phyloP scores from a whole-genome alignment of 2,113 vertebrate species.

The Telmatochromis sp. region DNA sequence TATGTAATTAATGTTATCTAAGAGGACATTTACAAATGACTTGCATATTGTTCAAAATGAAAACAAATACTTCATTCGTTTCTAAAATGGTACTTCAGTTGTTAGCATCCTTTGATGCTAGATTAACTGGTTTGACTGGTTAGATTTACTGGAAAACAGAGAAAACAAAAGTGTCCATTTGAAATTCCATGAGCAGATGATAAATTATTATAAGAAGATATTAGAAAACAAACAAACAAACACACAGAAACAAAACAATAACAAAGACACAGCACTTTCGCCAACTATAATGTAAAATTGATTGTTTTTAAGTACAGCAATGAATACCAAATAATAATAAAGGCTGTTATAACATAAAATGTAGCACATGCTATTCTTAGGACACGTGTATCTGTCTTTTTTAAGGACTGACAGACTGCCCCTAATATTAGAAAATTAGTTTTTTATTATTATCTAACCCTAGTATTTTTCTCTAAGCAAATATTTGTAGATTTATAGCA shows the following conservation, averaged over 20 bases:
- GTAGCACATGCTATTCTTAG: background rate
- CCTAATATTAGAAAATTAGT: background rate
- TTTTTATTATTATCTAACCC: background rate
- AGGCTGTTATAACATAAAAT: background rate
- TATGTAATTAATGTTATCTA: background rate
- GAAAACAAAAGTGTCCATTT: background rate
- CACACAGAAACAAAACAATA: background rate
- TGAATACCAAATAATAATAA: background rate
- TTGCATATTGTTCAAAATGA: background rate
- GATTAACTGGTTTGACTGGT: background rate
- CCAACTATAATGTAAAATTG: background rate
- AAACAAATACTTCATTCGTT: background rate
- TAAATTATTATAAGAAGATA: background rate
- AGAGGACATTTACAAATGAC: background rate
- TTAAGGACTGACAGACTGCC: background rate
- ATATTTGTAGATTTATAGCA: background rate
- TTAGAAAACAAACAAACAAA: background rate
- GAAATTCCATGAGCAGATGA: background rate
- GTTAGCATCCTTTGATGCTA: background rate
- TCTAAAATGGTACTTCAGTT: background rate
- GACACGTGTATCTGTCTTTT: background rate
- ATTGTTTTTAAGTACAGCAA: background rate
- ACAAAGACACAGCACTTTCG: background rate
- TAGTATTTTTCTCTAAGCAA: background rate
- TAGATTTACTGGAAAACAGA: background rate